Base-by-base conservation (phyloP, 2,113 vertebrate genomes). In the Gnathonemus longibarbis region DNA sequence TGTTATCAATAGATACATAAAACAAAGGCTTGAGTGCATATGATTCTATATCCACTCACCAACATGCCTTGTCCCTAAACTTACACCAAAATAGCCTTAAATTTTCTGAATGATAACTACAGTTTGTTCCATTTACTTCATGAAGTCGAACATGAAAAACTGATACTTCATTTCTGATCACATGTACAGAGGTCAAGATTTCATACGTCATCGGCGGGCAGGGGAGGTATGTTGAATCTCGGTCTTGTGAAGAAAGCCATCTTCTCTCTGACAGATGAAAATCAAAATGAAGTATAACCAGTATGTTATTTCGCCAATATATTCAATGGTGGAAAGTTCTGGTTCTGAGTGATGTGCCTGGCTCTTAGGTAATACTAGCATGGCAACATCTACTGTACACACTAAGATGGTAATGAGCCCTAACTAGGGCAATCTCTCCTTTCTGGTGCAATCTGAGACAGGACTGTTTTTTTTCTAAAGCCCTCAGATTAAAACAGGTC, bases 161-260 rank as follows among this genome's bases (percentile, higher is more conserved):
- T 96, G 97, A 97, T 97, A 97, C 97, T 98, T 98, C 97, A 97
- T 97, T 96, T 97, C 95, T 94, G 95, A 92, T 95, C 92, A 92
- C 91, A 90, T 90, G 92, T 17, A 90, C 91, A 92, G 96, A 96
- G 91, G 94, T 91, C 50, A 93, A 92, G 93, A 92, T 91, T 94
- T 99, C 97, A 99, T 94, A 99, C 98, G 1, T 99, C 98, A 45
- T 99, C 98, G 45, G 98, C 98, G 88, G 98, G 98, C 93, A 99
- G 95, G 95, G 98, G 96, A 96, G 97, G 98, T 96, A 99, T 96
- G 96, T 98, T 98, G 94, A 99, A 97, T 96, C 98, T 97, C 96
- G 98, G 97, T 97, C 98, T 97, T 85, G 98, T 99, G 93, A 99
- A 99, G 95, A 99, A 99, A 90, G 98, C 98, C 94, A 99, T 99